Evolutionary conservation across 2,113 vertebrate species (phyloP), one percentile per base, ranked within the genome.

Genomic region (Capricornis sumatraensis): DNA sequence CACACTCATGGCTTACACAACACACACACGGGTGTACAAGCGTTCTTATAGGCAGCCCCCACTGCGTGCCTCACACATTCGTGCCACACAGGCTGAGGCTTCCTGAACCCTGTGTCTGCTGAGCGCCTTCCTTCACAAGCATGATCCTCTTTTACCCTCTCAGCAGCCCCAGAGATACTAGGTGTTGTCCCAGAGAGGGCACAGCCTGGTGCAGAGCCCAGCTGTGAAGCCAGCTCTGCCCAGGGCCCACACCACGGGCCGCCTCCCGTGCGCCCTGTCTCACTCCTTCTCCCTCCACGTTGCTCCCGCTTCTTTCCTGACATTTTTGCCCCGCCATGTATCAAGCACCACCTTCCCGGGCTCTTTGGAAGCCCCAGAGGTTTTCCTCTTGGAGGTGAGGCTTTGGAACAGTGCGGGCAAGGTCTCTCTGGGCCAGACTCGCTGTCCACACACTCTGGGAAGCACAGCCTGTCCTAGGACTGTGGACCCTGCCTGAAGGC

Each of bases 211-310:
- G 6, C 71, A 82, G 43, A 50, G 17, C 16, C 27, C 10, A 17
- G 13, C n/a, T 78, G 40, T 62, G n/a, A 28, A 60, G 45, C 19
- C 45, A 25, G 19, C 28, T 60, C 53, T 5, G 30, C 28, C 62
- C 16, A 13, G 4, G 0, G 60, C 15, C 50, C 2, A 0, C 28
- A 8, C 11, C 10, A 0, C 7, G 1, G 25, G 43, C 79, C 1
- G 2, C 33, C 25, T 74, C 79, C 23, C 0, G 0, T 3, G 7
- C 3, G 1, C 23, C 0, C 11, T 13, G 14, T 43, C 55, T 47
- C 28, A 5, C 15, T 15, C 33, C n/a, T 11, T 21, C 27, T 36
- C 21, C 14, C 27, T 53, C 5, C 9, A 10, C 1, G 1, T 64
- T 9, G 4, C 36, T 30, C 28, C 21, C 13, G 15, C 40, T 55